Percentiles rank a stretch among this genome's conserved stretches.
Evolutionary conservation across 2,888 invertebrate genomes (phyloP).

Genomic region (Kryphioiulus occultus): DNA sequence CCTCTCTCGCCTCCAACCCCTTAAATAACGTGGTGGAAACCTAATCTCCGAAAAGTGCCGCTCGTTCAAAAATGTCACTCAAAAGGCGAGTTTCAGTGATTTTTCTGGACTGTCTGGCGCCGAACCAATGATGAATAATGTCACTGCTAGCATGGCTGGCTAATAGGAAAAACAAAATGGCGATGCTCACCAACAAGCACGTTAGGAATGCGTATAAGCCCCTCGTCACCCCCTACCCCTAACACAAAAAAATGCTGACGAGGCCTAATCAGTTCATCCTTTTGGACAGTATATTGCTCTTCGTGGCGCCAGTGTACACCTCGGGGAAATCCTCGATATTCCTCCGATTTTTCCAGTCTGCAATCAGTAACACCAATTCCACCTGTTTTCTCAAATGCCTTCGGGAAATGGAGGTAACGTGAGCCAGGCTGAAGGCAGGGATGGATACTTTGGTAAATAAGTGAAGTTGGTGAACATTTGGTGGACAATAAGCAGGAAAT

Average conservation of each 20-base stretch:
- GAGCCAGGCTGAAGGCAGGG: too few relatives aligned
- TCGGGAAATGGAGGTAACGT: not conserved
- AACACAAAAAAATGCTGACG: slow-evolving; percentile 2
- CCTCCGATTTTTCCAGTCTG: not conserved
- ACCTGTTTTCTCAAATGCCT: not conserved
- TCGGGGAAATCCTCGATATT: slow-evolving; percentile 7
- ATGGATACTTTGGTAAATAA: too few relatives aligned
- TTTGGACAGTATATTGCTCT: slow-evolving; percentile 30
- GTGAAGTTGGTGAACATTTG: too few relatives aligned
- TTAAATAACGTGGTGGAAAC: not conserved
- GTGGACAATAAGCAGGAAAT: too few relatives aligned
- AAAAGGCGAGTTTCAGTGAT: slow-evolving; percentile 20
- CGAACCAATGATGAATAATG: slow-evolving; percentile 31
- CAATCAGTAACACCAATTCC: not conserved
- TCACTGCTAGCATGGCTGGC: not conserved
- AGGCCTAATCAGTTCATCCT: slow-evolving; percentile 12
- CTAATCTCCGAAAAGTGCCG: slow-evolving; percentile 31
- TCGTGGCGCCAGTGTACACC: slow-evolving; percentile 11
- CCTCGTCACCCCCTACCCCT: not conserved
- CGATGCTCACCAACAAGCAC: not conserved
- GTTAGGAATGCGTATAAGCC: not conserved
- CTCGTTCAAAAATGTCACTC: slow-evolving; percentile 26
- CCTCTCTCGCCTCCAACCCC: not conserved
- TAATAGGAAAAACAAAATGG: slow-evolving; percentile 14
- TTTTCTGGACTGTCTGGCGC: slow-evolving; percentile 35